Conservation (phyloP, 1,140 invertebrate species). For the Zaprionus taronus region DNA sequence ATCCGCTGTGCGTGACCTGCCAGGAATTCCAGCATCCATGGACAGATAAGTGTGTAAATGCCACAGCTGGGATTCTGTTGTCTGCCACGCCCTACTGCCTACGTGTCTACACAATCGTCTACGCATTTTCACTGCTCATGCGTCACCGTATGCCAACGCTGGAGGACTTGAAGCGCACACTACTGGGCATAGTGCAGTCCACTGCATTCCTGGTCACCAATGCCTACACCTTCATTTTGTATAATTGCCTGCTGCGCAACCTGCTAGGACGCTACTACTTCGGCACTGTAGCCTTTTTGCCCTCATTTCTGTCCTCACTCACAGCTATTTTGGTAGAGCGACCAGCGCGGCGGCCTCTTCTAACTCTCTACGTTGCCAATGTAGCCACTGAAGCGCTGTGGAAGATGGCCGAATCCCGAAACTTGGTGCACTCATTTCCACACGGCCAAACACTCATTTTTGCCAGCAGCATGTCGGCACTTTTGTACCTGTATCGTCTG, state of each 20-base stretch:
- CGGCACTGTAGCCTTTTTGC: conserved; percentile 89
- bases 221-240: conserved; percentile 89
- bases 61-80: conserved; percentile 88
- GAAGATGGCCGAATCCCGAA: conserved; percentile 88
- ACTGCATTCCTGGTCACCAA: conserved; percentile 91
- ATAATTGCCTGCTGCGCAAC: conserved; percentile 89
- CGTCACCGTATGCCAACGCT: conserved; percentile 87
- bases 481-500: conserved; percentile 87
- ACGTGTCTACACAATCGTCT: conserved; percentile 91
- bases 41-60: conserved; percentile 89
- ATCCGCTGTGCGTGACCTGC: conserved; percentile 85
- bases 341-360: conserved; percentile 88
- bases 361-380: conserved; percentile 92
- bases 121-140: conserved; percentile 90
- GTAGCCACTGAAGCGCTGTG: conserved; percentile 92
- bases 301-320: conserved; percentile 89
- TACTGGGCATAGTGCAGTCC: conserved; percentile 90
- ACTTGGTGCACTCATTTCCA: conserved; percentile 87
- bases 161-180: conserved; percentile 87
- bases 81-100: conserved; percentile 88
- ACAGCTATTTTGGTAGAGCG: conserved; percentile 91
- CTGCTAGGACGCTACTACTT: conserved; percentile 89
- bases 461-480: conserved; percentile 86
- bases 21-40: conserved; percentile 92
- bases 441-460: conserved; percentile 89